Percentiles rank a stretch among this genome's conserved stretches.
Evolutionary conservation across 2,888 invertebrate genomes (phyloP).

Genomic region (Trichopoda pennipes): DNA sequence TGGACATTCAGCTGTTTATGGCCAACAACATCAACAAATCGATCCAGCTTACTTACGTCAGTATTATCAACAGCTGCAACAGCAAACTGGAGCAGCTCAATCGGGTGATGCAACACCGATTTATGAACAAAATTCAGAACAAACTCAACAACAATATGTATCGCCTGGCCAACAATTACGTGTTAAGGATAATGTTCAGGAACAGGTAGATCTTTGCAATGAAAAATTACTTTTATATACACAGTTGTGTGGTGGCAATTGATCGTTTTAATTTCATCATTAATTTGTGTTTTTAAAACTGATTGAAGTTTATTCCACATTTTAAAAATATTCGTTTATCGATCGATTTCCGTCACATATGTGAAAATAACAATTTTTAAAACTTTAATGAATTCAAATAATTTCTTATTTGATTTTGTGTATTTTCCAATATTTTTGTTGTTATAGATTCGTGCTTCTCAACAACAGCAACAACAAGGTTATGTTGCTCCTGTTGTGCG

Average conservation of each 20-base stretch:
- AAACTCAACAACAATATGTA: slow-evolving; percentile 82
- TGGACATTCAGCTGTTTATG: slow-evolving; percentile 68
- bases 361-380: too few relatives aligned
- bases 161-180: slow-evolving; percentile 81
- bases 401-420: background rate
- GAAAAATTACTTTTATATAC: too few relatives aligned
- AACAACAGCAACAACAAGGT: slow-evolving; percentile 73
- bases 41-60: slow-evolving; percentile 81
- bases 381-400: background rate
- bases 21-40: slow-evolving; percentile 78
- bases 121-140: slow-evolving; percentile 81
- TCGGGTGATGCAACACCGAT: slow-evolving; percentile 81
- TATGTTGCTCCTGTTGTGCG: slow-evolving; percentile 80
- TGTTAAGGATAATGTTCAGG: slow-evolving; percentile 80
- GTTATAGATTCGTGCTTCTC: slow-evolving; percentile 76
- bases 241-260: too few relatives aligned
- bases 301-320: too few relatives aligned
- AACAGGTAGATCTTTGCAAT: slow-evolving; percentile 72
- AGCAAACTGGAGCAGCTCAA: slow-evolving; percentile 80
- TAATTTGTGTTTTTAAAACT: too few relatives aligned
- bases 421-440: slow-evolving; percentile 38
- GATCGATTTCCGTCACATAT: too few relatives aligned
- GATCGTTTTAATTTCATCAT: too few relatives aligned
- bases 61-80: slow-evolving; percentile 80
- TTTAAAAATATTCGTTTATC: too few relatives aligned